Conservation (phyloP, 2,113 vertebrate genomes). For the Oplegnathus fasciatus region DNA sequence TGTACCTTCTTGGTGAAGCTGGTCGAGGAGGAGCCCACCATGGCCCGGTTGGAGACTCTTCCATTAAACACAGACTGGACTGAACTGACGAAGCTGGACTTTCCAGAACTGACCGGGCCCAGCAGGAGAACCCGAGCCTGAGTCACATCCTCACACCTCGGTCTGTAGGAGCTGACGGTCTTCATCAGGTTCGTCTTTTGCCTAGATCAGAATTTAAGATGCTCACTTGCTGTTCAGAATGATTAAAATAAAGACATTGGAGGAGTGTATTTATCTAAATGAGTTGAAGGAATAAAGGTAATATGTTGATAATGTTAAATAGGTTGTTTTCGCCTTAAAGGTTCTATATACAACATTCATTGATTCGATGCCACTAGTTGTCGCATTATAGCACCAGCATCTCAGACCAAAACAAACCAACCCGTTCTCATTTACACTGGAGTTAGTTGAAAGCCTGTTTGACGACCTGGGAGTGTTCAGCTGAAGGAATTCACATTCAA, state of each 20-base stretch:
- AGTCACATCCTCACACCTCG: slow-evolving; percentile 36
- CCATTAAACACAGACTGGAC: slow-evolving; percentile 83
- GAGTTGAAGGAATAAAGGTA: too few relatives aligned
- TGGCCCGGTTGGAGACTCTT: slow-evolving; percentile 81
- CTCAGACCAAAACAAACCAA: too few relatives aligned
- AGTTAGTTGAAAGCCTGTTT: too few relatives aligned
- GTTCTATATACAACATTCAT: too few relatives aligned
- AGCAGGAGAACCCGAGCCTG: slow-evolving; percentile 80
- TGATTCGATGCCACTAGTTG: too few relatives aligned
- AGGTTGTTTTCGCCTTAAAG: not conserved
- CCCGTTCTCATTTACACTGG: too few relatives aligned
- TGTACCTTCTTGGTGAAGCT: slow-evolving; percentile 85
- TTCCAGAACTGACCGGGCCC: slow-evolving; percentile 81
- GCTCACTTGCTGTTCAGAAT: not conserved
- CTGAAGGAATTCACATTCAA: too few relatives aligned
- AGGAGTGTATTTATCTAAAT: not conserved
- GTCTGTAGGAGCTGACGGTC: slow-evolving; percentile 70
- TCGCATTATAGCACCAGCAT: too few relatives aligned
- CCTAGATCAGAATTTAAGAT: slow-evolving; percentile 50
- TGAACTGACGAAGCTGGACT: slow-evolving; percentile 86
- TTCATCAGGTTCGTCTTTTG: slow-evolving; percentile 68
- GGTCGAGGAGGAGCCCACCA: slow-evolving; percentile 77
- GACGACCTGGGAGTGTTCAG: too few relatives aligned
- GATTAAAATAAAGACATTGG: not conserved
- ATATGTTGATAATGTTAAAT: not conserved